A percentile compares a stretch with the other conserved stretches of the same genome.
phyloP scores from a whole-genome alignment of 2,888 invertebrate genomes.

The Athripsodes cinereus region DNA sequence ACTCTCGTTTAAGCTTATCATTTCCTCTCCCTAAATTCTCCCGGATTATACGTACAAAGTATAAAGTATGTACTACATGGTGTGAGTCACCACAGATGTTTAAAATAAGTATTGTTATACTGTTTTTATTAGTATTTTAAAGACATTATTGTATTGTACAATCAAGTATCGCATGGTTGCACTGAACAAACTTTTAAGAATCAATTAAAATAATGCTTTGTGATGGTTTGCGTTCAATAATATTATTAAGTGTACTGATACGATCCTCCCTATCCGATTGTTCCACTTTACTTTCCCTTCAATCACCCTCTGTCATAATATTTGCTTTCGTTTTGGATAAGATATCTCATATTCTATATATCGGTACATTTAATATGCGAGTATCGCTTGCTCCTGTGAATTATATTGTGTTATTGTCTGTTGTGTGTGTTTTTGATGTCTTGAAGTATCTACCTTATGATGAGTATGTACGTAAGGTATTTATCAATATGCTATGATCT shows the following conservation, averaged over 20 bases:
- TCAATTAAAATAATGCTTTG: not conserved
- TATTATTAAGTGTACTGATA: not conserved
- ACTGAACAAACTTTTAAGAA: not conserved
- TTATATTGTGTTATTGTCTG: too few relatives aligned
- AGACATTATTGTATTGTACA: not conserved
- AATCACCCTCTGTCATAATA: not conserved
- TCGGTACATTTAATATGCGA: too few relatives aligned
- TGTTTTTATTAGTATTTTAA: not conserved
- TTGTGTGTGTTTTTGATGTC: too few relatives aligned
- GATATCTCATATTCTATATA: too few relatives aligned
- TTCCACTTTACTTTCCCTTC: not conserved
- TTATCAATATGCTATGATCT: too few relatives aligned
- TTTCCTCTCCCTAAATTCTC: not conserved
- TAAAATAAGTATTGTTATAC: not conserved
- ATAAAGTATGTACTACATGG: not conserved
- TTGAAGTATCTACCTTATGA: too few relatives aligned
- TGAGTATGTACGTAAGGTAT: too few relatives aligned
- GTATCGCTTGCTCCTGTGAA: too few relatives aligned
- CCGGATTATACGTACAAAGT: not conserved
- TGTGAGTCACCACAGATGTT: conserved; percentile 5
- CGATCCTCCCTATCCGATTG: not conserved
- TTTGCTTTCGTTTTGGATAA: not conserved
- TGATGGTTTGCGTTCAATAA: not conserved
- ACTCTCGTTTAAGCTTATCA: conserved; percentile 1
- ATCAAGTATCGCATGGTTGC: not conserved